Evolutionary conservation across 2,797 vertebrate species (phyloP), one percentile per base, ranked within the genome.

Genomic region (Alectoris magna): DNA sequence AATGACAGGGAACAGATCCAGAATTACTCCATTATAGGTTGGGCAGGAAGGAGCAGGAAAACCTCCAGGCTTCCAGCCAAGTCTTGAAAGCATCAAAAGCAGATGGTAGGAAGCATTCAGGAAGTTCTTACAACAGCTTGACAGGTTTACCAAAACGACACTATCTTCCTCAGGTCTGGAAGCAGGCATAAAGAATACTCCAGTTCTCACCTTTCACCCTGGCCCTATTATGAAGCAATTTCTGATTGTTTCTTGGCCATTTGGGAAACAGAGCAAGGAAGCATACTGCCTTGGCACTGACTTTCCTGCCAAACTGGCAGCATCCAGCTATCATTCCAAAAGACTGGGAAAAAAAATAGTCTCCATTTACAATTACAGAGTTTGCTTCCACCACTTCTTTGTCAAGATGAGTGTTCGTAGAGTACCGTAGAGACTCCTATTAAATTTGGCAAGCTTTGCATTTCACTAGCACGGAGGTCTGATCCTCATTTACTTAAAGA

Each of bases 71-170:
- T 96, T 92, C 82, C 78, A 93, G 97, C 97, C 96, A 98, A 91
- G 94, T 96, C 96, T 96, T 97, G 96, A 96, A 97, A 96, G 97
- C 97, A 97, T 96, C 96, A 97, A 97, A 98, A 98, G 96, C 97
- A 97, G 97, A 97, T 97, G 95, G 96, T 97, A 98, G 97, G 98
- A 98, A 98, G 96, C 96, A 97, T 97, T 97, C 95, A 97, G 97
- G 97, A 98, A 98, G 97, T 95, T 97, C 97, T 96, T 97, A 93
- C 95, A 95, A 94, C 96, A 96, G 96, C 93, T 96, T 96, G 96
- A 96, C 93, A 93, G 97, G 97, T 97, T 94, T 97, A 93, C 95
- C 95, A 89, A 95, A 96, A 85, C 70, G 88, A 92, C 94, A 95
- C 94, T 91, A 34, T 95, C 96, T 96, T 95, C 94, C 96, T 96